These are phyloP conservation scores for Latrodectus hesperus DNA, from an alignment of 2,888 invertebrate genomes.

Conservation along the genomic window DNA sequence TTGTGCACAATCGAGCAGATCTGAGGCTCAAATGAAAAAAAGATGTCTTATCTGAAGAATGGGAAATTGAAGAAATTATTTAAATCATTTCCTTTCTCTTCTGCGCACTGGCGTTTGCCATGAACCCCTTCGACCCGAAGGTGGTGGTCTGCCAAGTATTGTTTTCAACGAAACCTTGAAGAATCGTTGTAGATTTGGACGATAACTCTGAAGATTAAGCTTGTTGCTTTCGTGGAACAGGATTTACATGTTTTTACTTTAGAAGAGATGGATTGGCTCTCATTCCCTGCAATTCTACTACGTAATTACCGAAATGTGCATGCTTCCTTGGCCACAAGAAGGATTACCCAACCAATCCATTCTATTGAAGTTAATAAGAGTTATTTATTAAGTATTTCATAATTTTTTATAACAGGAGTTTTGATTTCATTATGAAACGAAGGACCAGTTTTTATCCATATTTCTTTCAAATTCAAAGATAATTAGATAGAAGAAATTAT, in stretches of 20 bases:
- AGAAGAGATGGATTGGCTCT: constrained; percentile 27
- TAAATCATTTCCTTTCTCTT: constrained; percentile 1
- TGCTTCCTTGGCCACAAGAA: neutral
- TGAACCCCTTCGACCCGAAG: constrained; percentile 39
- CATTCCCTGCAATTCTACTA: neutral
- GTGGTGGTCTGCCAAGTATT: constrained; percentile 28
- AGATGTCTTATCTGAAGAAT: constrained; percentile 1
- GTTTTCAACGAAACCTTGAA: constrained; percentile 50
- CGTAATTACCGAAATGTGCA: neutral
- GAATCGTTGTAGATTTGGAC: neutral
- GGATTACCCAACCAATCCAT: neutral
- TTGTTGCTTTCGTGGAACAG: neutral
- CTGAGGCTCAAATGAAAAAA: too few relatives aligned
- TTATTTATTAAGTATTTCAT: too few relatives aligned
- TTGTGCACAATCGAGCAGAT: too few relatives aligned
- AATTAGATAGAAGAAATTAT: too few relatives aligned
- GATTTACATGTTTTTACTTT: constrained; percentile 10
- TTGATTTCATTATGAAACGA: too few relatives aligned
- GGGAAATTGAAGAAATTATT: constrained; percentile 20
- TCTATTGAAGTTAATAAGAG: too few relatives aligned
- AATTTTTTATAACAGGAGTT: too few relatives aligned
- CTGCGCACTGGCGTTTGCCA: constrained; percentile 7
- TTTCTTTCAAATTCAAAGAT: too few relatives aligned
- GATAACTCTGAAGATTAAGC: constrained; percentile 24
- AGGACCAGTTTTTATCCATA: too few relatives aligned